phyloP scores from a whole-genome alignment of 2,113 vertebrate genomes.

The Upupa epops region DNA sequence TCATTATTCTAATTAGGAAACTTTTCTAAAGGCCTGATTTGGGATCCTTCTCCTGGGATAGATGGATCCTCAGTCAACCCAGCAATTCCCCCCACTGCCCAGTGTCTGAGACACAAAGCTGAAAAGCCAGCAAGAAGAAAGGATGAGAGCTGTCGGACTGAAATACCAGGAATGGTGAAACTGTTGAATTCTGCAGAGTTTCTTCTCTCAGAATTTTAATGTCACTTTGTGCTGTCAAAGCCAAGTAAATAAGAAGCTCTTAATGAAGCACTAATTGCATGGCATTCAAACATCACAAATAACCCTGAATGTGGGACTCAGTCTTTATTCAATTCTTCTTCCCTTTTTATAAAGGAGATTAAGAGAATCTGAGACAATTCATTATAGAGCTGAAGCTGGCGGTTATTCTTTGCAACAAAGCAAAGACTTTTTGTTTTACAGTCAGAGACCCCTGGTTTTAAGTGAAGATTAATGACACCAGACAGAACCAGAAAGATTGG shows the following conservation, averaged over 20 bases:
- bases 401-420: not conserved
- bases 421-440: conserved; percentile 4
- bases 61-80: not conserved
- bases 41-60: not conserved
- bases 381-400: conserved; percentile 12
- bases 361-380: conserved; percentile 3
- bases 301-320: conserved; percentile 19
- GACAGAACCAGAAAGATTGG: not conserved
- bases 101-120: not conserved
- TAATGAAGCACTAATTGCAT: conserved; percentile 63
- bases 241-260: conserved; percentile 63
- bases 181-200: conserved; percentile 17
- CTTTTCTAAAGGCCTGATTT: not conserved
- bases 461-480: not conserved
- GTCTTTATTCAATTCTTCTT: conserved; percentile 30
- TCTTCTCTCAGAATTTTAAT: conserved; percentile 57
- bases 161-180: not conserved
- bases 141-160: not conserved
- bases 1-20: not conserved
- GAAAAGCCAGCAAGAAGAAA: not conserved
- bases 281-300: conserved; percentile 56
- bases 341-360: conserved; percentile 13
- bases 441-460: not conserved
- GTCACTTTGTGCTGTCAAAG: conserved; percentile 55
- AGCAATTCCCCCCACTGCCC: not conserved